Percentiles rank a stretch among this genome's conserved stretches.
Evolutionary conservation across 2,888 invertebrate species (phyloP).

Genomic region (Aporophyla nigra): DNA sequence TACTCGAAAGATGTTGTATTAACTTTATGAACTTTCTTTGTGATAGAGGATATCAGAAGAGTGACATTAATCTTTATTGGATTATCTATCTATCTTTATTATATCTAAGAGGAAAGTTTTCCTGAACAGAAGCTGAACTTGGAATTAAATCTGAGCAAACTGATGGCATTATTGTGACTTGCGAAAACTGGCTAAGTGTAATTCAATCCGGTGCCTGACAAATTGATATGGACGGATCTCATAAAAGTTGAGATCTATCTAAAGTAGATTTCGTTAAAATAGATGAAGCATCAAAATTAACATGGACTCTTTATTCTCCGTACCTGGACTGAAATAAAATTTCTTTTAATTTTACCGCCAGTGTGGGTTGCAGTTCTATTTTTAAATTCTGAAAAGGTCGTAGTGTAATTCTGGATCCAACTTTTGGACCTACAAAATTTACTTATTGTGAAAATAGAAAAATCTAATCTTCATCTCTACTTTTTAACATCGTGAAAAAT

Average conservation of each 20-base stretch:
- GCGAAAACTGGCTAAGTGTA: slow-evolving; percentile 58
- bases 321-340: slow-evolving; percentile 18
- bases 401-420: neutral
- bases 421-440: neutral
- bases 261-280: slow-evolving; percentile 25
- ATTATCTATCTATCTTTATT: slow-evolving; percentile 45
- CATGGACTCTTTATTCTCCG: neutral
- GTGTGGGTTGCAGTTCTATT: slow-evolving; percentile 11
- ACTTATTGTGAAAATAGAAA: neutral
- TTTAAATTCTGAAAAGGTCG: slow-evolving; percentile 12
- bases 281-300: slow-evolving; percentile 15
- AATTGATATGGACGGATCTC: slow-evolving; percentile 48
- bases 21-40: slow-evolving; percentile 47
- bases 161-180: slow-evolving; percentile 59
- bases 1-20: slow-evolving; percentile 41
- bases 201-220: slow-evolving; percentile 54
- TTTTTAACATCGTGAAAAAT: neutral
- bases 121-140: slow-evolving; percentile 41
- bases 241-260: neutral
- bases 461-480: too few species aligned
- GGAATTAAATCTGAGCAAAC: slow-evolving; percentile 45
- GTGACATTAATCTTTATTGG: slow-evolving; percentile 62
- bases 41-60: slow-evolving; percentile 57
- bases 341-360: neutral
- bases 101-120: slow-evolving; percentile 56